These are phyloP conservation scores for Megaceryle alcyon DNA, from an alignment of 2,797 vertebrate genomes.

Conservation along the genomic window DNA sequence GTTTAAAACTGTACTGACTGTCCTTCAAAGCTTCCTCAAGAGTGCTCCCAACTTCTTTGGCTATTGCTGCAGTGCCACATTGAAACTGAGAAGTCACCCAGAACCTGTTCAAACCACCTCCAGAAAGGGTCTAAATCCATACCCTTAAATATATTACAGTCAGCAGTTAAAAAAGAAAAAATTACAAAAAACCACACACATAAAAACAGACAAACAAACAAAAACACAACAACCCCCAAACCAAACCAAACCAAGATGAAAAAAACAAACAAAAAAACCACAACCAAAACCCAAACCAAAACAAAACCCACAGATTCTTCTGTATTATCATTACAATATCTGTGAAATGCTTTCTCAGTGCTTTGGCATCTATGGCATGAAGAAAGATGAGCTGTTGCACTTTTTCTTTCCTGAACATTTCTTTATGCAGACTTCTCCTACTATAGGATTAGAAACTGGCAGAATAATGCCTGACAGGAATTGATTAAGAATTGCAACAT, in stretches of 20 bases:
- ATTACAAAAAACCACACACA: background rate
- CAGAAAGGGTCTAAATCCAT: background rate
- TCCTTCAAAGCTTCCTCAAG: background rate
- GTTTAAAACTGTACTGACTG: background rate
- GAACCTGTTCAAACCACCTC: background rate
- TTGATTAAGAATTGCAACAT: constrained; percentile 18
- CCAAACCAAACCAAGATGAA: no score
- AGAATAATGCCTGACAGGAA: constrained; percentile 5
- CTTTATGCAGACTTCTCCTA: background rate
- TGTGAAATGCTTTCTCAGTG: background rate
- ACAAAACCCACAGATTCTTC: background rate
- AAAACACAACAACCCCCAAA: no score
- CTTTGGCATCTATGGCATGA: background rate
- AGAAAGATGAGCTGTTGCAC: background rate
- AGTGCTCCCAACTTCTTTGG: background rate
- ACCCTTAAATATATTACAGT: background rate
- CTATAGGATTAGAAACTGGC: constrained; percentile 7
- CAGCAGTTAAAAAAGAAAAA: background rate
- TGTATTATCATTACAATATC: background rate
- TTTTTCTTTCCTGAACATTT: background rate
- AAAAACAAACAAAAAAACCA: background rate
- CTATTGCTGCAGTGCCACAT: background rate
- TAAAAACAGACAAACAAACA: no score
- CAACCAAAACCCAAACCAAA: no score
- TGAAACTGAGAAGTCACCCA: background rate